A percentile compares a stretch with the other conserved stretches of the same genome.
Evolutionary conservation across 2,113 vertebrate genomes (phyloP).

Genomic region (Odobenus rosmarus): DNA sequence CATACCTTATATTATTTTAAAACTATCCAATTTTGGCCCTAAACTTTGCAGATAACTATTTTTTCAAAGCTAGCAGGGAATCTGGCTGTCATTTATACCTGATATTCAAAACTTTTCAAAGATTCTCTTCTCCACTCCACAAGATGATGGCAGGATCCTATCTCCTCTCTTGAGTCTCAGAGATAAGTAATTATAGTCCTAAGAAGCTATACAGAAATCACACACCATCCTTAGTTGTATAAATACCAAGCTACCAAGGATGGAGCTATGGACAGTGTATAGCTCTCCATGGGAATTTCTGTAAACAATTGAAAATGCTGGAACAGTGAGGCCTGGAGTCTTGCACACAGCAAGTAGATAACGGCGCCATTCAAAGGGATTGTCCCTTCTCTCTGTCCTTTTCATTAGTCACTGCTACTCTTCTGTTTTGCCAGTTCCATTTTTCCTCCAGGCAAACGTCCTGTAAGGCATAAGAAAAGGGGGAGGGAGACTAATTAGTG

Average conservation of each 20-base stretch:
- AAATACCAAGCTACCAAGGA: not conserved
- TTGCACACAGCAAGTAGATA: conserved; percentile 29
- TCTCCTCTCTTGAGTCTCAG: not conserved
- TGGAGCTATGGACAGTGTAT: fast-evolving
- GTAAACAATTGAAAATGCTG: conserved; percentile 59
- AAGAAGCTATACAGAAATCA: not conserved
- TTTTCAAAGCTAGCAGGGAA: not conserved
- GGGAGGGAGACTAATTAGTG: conserved; percentile 76
- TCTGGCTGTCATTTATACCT: not conserved
- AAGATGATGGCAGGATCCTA: not conserved
- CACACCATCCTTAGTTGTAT: not conserved
- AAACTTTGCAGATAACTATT: not conserved
- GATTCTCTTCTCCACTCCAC: not conserved
- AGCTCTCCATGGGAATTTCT: conserved; percentile 48
- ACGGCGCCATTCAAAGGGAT: conserved; percentile 66
- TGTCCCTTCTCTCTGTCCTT: conserved; percentile 59
- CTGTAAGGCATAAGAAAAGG: conserved; percentile 56
- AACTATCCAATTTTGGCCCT: not conserved
- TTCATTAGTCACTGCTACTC: conserved; percentile 70
- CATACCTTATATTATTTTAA: not conserved
- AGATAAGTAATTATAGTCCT: not conserved
- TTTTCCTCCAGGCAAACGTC: conserved; percentile 49
- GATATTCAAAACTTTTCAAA: not conserved
- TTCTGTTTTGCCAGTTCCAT: conserved; percentile 59
- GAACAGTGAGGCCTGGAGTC: not conserved